Percentiles rank a stretch among this genome's conserved stretches.
Conservation (phyloP, 2,797 vertebrate genomes). For the Tadarida brasiliensis region DNA sequence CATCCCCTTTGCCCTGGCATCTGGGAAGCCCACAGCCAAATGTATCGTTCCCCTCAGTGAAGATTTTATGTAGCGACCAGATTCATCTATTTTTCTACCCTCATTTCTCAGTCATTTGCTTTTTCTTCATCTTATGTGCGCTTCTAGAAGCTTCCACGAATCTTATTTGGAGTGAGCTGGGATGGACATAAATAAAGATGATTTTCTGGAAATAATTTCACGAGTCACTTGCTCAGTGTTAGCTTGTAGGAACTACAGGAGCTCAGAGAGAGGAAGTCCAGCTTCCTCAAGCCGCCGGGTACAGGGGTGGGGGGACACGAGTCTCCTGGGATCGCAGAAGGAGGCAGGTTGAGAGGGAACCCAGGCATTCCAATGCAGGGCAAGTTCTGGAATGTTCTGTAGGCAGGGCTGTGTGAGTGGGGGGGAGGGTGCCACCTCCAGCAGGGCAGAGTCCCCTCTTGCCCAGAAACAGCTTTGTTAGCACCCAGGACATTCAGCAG, state of each 20-base stretch:
- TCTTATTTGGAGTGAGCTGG: conserved; percentile 35
- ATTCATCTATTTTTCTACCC: conserved; percentile 33
- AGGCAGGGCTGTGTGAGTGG: too few species aligned
- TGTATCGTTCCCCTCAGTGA: neutral
- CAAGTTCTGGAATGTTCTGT: neutral
- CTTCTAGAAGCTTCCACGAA: neutral
- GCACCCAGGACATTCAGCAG: neutral
- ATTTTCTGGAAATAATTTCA: conserved; percentile 18
- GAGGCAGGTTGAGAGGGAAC: neutral
- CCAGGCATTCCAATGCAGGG: rapidly evolving
- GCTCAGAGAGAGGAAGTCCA: neutral
- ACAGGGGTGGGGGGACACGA: too few species aligned
- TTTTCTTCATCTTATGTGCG: neutral
- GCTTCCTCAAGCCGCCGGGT: neutral
- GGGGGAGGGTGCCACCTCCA: neutral
- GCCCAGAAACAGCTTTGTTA: neutral
- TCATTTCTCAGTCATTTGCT: neutral
- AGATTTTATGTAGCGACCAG: neutral
- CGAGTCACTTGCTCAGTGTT: neutral
- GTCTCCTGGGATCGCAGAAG: neutral
- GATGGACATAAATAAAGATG: neutral
- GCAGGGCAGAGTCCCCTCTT: neutral
- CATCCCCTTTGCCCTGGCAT: neutral
- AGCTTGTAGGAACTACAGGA: neutral
- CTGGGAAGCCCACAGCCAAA: neutral